These are phyloP conservation scores for Myiagra hebetior DNA, from an alignment of 2,113 vertebrate genomes.

Conservation along the genomic window DNA sequence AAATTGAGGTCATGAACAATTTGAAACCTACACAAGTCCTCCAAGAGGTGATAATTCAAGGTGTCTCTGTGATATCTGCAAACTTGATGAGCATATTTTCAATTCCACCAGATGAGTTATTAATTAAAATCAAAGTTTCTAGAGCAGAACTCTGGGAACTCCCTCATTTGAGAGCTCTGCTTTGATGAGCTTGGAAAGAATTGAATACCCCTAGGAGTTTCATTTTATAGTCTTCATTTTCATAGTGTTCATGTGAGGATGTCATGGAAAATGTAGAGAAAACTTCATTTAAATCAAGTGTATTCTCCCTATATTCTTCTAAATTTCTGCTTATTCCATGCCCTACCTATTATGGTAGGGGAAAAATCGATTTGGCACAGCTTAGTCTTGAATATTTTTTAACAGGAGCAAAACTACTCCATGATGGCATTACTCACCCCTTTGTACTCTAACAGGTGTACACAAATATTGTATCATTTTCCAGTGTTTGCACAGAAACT, in stretches of 20 bases:
- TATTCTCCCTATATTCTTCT: no score
- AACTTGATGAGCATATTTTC: neutral
- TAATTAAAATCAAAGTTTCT: neutral
- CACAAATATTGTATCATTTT: neutral
- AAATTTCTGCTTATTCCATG: neutral
- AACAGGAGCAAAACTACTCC: neutral
- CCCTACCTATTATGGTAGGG: neutral
- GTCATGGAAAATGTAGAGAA: neutral
- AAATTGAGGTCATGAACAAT: neutral
- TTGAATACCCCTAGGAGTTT: neutral
- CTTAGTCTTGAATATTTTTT: neutral
- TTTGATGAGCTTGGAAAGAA: neutral
- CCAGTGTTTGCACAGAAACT: neutral
- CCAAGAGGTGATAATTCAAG: neutral
- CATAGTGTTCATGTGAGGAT: neutral
- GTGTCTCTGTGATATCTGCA: neutral
- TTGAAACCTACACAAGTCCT: neutral
- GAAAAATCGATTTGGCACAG: neutral
- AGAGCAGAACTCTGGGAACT: neutral
- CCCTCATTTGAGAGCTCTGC: neutral
- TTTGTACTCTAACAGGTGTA: neutral
- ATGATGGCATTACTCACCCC: neutral
- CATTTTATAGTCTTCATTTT: neutral
- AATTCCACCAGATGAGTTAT: neutral
- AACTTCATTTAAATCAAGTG: neutral